Evolutionary conservation across 2,797 vertebrate species (phyloP).

Genomic region (Bradypodion ventrale): DNA sequence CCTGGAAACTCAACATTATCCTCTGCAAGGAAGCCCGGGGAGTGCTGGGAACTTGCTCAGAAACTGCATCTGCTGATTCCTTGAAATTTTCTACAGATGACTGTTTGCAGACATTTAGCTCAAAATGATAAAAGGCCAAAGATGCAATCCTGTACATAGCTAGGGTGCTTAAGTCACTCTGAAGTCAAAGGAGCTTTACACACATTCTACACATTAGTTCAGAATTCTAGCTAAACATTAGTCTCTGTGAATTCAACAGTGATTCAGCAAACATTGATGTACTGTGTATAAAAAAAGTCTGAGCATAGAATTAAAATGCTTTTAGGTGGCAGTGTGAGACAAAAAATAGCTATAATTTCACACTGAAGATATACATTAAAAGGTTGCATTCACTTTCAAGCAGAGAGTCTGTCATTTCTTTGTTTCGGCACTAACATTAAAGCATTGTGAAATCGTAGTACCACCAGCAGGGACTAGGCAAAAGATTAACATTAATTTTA

Average conservation of each 20-base stretch:
- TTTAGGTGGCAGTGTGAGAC: not conserved
- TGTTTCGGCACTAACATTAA: not conserved
- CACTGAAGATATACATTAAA: not conserved
- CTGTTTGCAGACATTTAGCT: slow-evolving; percentile 22
- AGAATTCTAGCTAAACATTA: not conserved
- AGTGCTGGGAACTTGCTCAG: slow-evolving; percentile 31
- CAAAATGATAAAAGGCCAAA: slow-evolving; percentile 3
- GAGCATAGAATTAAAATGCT: not conserved
- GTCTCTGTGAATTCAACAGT: not conserved
- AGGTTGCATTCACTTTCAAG: slow-evolving; percentile 3
- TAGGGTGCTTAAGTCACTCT: not conserved
- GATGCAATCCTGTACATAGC: not conserved
- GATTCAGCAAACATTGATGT: not conserved
- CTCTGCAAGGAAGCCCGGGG: slow-evolving; percentile 6
- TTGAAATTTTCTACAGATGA: slow-evolving; percentile 12
- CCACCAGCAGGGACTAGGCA: not conserved
- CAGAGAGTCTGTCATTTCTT: not conserved
- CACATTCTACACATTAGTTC: not conserved
- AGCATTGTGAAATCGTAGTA: not conserved
- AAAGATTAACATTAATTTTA: not conserved
- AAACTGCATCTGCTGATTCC: slow-evolving; percentile 15
- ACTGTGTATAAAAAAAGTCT: not conserved
- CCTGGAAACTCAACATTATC: slow-evolving; percentile 41
- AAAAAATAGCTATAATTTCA: not conserved
- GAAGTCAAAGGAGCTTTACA: not conserved